These are phyloP conservation scores for Rafetus swinhoei DNA, from an alignment of 2,113 vertebrate genomes.

Conservation along the genomic window DNA sequence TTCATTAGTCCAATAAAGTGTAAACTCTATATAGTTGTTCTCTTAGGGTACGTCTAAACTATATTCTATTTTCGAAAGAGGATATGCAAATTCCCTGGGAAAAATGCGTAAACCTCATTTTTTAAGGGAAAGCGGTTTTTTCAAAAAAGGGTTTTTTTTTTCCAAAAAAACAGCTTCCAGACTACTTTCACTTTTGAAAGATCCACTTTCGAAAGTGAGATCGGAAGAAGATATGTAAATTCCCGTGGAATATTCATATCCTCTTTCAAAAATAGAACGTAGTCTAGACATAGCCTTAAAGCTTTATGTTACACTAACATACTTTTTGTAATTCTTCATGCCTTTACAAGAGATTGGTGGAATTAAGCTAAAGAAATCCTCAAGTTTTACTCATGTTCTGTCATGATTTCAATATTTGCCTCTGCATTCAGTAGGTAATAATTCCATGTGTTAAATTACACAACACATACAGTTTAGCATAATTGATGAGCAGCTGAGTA, in stretches of 20 bases:
- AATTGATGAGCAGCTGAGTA: conserved; percentile 62
- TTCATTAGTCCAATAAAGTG: not conserved
- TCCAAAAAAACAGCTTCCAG: no score
- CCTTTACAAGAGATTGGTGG: conserved; percentile 23
- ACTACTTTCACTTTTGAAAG: no score
- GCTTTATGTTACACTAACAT: not conserved
- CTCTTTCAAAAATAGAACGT: no score
- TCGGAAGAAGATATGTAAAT: no score
- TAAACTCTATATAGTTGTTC: conserved; percentile 6
- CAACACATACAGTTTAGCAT: conserved; percentile 41
- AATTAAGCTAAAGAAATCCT: conserved; percentile 27
- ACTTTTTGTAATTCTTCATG: conserved; percentile 25
- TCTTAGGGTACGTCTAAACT: no score
- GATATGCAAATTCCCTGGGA: no score
- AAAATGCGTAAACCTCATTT: no score
- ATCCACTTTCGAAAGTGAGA: no score
- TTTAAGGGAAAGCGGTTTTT: no score
- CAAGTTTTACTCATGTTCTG: conserved; percentile 37
- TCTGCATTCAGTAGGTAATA: conserved; percentile 57
- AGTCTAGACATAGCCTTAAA: not conserved
- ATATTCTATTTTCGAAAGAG: no score
- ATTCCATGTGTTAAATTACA: conserved; percentile 51
- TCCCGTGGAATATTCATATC: no score
- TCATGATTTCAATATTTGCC: conserved; percentile 56
- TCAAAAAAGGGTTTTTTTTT: no score